Evolutionary conservation across 2,888 invertebrate genomes (phyloP).

Genomic region (Lycocerus yunnanus): DNA sequence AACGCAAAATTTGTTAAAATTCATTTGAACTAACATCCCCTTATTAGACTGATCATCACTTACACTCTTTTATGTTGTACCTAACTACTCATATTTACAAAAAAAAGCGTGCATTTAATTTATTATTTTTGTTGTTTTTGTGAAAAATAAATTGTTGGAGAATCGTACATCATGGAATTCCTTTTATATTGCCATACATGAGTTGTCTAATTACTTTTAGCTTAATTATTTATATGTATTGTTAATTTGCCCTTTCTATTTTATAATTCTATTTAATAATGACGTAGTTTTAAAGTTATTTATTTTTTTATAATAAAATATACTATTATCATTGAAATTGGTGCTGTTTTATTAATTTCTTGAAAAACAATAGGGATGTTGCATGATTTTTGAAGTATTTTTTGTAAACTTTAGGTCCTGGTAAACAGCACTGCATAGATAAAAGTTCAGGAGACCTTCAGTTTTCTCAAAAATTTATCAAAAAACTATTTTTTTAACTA

Average conservation of each 20-base stretch:
- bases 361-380: no score
- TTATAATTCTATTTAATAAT: slow-evolving; percentile 26
- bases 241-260: slow-evolving; percentile 18
- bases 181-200: not conserved
- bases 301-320: slow-evolving; percentile 29
- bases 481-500: no score
- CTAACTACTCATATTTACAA: slow-evolving; percentile 15
- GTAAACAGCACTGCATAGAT: no score
- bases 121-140: not conserved
- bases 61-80: slow-evolving; percentile 5
- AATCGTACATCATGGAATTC: not conserved
- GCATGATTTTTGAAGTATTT: no score
- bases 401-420: no score
- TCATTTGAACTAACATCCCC: slow-evolving; percentile 20
- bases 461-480: no score
- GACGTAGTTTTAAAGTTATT: slow-evolving; percentile 25
- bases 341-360: not conserved
- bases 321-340: not conserved
- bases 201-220: slow-evolving; percentile 6
- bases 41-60: slow-evolving; percentile 27
- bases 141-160: not conserved
- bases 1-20: not conserved
- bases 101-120: not conserved
- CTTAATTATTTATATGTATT: slow-evolving; percentile 17
- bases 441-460: no score